Base-by-base conservation (phyloP, 2,113 vertebrate genomes). In the Sebastes fasciatus region DNA sequence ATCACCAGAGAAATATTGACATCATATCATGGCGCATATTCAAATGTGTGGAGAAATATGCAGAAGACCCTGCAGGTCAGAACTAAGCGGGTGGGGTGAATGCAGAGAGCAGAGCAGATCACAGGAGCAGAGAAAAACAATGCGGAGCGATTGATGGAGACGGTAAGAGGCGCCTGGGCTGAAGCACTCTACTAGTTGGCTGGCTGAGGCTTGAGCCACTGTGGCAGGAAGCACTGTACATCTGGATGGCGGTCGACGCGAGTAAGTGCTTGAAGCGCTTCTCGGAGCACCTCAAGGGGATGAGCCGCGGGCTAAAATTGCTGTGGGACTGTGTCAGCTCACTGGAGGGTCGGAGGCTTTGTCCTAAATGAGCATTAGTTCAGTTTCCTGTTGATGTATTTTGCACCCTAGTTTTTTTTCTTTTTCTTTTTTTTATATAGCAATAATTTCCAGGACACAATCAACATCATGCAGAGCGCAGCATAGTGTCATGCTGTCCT, bases 221-320 rank as follows among this genome's bases (percentile, higher is more conserved):
- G 48, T 77, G 63, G 69, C 74, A 80, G 71, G 63, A 70, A 72
- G 26, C 74, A 5, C 40, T 63, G 63, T 64, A 64, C 80, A 58
- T 74, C 60, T 72, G 75, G 72, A 74, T 84, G 72, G 60, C 49
- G 68, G 83, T 78, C 43, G 17, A 87, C 78, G 77, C n/a, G 9
- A 83, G 61, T 71, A 84, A 84, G 69, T 62, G 70, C 79, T 80
- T 11, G 58, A 63, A 77, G 77, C 61, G 4, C 23, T 85, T 72
- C 71, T 74, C 8, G 7, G 19, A 21, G 52, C 83, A 70, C 78
- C 80, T 86, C 17, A 4, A 69, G 85, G 79, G 81, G 81, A 86
- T 60, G 78, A 83, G 76, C 85, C 17, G 8, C 62, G 19, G 84
- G 76, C 88, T 82, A 60, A 61, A 82, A 72, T 74, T 80, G 89